These are phyloP conservation scores for Dinomys branickii DNA, from an alignment of 2,113 vertebrate genomes.

Conservation along the genomic window DNA sequence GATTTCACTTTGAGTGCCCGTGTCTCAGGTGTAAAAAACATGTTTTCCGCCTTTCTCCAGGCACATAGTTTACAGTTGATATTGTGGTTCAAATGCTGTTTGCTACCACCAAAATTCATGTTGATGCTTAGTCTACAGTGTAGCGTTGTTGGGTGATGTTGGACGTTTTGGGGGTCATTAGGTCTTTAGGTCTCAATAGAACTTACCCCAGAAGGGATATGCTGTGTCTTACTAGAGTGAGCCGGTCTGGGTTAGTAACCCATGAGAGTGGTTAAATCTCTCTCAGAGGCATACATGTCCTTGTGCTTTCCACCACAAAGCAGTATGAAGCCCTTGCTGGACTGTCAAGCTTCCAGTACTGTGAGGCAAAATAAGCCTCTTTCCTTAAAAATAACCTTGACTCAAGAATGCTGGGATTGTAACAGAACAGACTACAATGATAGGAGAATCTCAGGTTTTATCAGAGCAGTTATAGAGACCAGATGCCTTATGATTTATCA, in stretches of 20 bases:
- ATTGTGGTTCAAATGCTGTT: background rate
- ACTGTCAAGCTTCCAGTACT: background rate
- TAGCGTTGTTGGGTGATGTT: background rate
- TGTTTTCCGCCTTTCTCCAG: background rate
- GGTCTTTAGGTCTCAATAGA: background rate
- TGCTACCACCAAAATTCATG: background rate
- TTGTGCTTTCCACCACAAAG: background rate
- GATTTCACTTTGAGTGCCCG: background rate
- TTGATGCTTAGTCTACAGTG: background rate
- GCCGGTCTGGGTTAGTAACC: background rate
- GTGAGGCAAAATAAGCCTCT: background rate
- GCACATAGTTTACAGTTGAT: background rate
- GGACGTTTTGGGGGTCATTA: background rate
- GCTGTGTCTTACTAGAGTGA: background rate
- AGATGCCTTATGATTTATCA: conserved; percentile 6
- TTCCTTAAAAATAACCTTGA: background rate
- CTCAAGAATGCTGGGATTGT: background rate
- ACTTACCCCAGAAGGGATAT: background rate
- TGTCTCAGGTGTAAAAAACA: background rate
- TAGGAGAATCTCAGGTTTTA: conserved; percentile 23
- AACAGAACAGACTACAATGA: background rate
- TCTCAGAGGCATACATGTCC: background rate
- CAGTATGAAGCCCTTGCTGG: background rate
- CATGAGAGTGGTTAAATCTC: background rate
- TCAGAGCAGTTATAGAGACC: background rate